Conservation (phyloP, 2,888 invertebrate species). For the Athalia circularis region DNA sequence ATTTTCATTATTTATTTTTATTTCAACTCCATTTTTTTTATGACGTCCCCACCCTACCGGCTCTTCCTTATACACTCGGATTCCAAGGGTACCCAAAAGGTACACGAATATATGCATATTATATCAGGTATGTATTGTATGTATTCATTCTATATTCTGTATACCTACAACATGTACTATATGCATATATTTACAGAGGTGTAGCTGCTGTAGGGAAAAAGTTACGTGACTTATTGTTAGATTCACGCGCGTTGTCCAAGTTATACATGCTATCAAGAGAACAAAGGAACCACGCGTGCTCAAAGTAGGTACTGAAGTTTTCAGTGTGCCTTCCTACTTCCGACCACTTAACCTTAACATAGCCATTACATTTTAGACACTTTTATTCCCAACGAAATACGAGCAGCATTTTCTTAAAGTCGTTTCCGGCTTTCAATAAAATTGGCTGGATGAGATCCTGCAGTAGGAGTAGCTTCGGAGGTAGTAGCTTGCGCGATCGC, state of each 20-base stretch:
- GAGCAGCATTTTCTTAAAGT: slow-evolving; percentile 11
- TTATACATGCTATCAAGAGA: slow-evolving; percentile 8
- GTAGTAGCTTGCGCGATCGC: not conserved
- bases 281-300: slow-evolving; percentile 9
- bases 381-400: slow-evolving; percentile 17
- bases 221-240: slow-evolving; percentile 29
- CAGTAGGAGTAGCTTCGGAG: no score
- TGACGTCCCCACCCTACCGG: not conserved
- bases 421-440: not conserved
- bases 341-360: slow-evolving; percentile 24
- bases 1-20: no score
- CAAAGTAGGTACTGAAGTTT: slow-evolving; percentile 28
- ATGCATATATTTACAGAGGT: not conserved
- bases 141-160: no score
- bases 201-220: slow-evolving; percentile 4
- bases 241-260: slow-evolving; percentile 3
- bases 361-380: slow-evolving; percentile 25
- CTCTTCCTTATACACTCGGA: no score
- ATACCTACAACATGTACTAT: not conserved
- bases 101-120: no score
- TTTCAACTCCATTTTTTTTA: not conserved
- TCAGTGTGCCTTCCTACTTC: slow-evolving; percentile 31
- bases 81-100: no score
- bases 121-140: no score
- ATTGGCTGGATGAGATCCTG: not conserved